Percentiles rank a stretch among this genome's conserved stretches.
These are phyloP conservation scores for Cryptocheilus praepositus DNA, from an alignment of 2,888 invertebrate species.

Conservation along the genomic window DNA sequence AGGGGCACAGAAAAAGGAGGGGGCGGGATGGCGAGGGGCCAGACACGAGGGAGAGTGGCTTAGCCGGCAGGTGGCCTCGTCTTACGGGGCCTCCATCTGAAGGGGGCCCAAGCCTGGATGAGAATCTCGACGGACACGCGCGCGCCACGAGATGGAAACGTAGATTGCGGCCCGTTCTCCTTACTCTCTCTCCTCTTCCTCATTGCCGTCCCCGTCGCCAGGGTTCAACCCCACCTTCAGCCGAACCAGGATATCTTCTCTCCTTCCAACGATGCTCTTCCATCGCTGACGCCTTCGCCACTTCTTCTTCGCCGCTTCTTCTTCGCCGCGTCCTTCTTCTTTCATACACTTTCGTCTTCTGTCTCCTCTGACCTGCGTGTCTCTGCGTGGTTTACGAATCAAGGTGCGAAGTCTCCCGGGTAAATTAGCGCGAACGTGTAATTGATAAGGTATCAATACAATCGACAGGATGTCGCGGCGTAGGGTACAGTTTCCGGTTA, in stretches of 20 bases:
- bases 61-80: constrained; percentile 69
- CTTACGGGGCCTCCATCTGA: constrained; percentile 57
- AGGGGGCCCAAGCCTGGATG: constrained; percentile 56
- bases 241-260: constrained; percentile 47
- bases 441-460: not conserved
- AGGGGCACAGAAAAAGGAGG: constrained; percentile 13
- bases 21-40: constrained; percentile 19
- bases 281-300: constrained; percentile 8
- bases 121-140: constrained; percentile 72
- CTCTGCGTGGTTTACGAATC: not conserved
- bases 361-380: constrained; percentile 2
- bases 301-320: too few species aligned
- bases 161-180: constrained; percentile 63
- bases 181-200: constrained; percentile 46
- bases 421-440: not conserved
- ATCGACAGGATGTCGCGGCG: not conserved
- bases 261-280: constrained; percentile 20
- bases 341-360: constrained; percentile 14
- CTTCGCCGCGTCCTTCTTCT: constrained; percentile 8
- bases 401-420: not conserved
- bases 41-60: constrained; percentile 26
- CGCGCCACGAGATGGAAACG: constrained; percentile 72
- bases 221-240: constrained; percentile 28
- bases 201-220: constrained; percentile 50
- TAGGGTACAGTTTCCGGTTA: not conserved